Evolutionary conservation across 2,113 vertebrate genomes (phyloP).

Genomic region (Pyrgilauda ruficollis): DNA sequence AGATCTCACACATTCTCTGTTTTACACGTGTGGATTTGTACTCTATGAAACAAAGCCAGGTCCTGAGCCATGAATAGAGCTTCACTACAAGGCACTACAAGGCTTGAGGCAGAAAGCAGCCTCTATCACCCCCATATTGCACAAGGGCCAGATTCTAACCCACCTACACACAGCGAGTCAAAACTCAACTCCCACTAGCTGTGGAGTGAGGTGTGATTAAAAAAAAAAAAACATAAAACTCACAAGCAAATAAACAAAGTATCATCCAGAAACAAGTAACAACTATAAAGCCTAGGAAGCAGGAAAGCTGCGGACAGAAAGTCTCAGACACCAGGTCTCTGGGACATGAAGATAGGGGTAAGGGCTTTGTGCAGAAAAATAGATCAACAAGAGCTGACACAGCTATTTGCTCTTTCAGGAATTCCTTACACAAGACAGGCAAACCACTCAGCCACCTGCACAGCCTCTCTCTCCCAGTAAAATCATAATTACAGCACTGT

Average conservation of each 20-base stretch:
- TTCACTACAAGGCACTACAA: neutral
- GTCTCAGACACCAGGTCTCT: neutral
- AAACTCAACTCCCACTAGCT: neutral
- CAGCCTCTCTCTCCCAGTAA: neutral
- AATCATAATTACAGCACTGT: neutral
- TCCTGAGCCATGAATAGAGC: neutral
- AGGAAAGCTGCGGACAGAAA: neutral
- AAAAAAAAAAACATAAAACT: too few species aligned
- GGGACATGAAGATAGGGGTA: neutral
- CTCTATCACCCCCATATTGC: neutral
- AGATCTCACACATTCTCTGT: neutral
- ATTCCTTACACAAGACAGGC: neutral
- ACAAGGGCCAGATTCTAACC: conserved; percentile 2
- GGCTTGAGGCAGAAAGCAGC: neutral
- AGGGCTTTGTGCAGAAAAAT: neutral
- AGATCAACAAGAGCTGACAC: neutral
- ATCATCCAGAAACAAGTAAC: neutral
- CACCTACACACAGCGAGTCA: neutral
- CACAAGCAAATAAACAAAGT: neutral
- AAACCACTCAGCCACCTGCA: neutral
- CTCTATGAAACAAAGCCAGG: neutral
- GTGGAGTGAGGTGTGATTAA: neutral
- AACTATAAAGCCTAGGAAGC: neutral
- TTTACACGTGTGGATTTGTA: neutral
- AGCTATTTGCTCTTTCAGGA: neutral